Evolutionary conservation across 2,888 invertebrate genomes (phyloP), one percentile per base, ranked within the genome.

Genomic region (Sarcophaga caerulescens): DNA sequence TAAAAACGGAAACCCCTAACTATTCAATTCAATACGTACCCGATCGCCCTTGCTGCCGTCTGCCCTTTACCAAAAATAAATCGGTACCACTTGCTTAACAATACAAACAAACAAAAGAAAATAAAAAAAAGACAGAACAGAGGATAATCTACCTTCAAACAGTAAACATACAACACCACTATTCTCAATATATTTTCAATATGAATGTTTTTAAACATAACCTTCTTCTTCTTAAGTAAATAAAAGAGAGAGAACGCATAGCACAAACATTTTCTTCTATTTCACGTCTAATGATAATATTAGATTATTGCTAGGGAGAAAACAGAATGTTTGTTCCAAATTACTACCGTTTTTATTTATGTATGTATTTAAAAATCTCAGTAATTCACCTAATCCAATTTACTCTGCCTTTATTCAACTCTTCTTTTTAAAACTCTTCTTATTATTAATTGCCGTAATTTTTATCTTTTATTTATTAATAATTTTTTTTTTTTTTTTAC

Each of bases 1-100:
- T 84, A 85, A 87, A 88, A 79, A 82, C 70, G 73, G 74, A 81
- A 81, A 70, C 63, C 63, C 73, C 79, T 71, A 75, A 78, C 45
- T 79, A 74, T 59, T 75, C 63, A 70, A 62, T 84, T 79, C 71
- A 63, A 44, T 66, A 44, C 10, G 44, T 66, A 25, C 25, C 25
- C n/a, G 21, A 25, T 10, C 11, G 14, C 3, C 52, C 52, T 10
- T 14, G 17, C 52, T 14, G 12, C 52, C 4, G 52, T 2, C 52
- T 14, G 52, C 17, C 52, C 52, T 52, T 52, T 52, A 52, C 52
- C 52, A 52, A 52, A 52, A 52, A 52, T 14, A 52, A 52, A 52
- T 52, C 52, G 5, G 17, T 52, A 17, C 52, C 52, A 52, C 17
- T 52, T 52, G 52, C 52, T 52, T 35, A 35, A 35, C 35, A 35